Base-by-base conservation (phyloP, 92 coral and sea anemone species). In the Palythoa grandis region DNA sequence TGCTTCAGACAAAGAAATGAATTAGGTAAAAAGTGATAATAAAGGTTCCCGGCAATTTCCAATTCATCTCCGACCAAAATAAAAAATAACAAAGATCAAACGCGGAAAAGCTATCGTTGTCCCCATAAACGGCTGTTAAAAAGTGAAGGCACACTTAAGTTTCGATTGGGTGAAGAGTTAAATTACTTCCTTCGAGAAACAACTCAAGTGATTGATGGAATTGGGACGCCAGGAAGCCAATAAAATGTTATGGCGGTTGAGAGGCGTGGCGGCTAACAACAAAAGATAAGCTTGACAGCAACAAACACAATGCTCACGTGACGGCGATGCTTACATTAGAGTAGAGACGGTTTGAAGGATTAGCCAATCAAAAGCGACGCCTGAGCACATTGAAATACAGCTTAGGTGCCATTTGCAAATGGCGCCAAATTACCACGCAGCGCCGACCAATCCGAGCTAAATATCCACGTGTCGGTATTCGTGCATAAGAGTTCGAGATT, bases 351-450 rank as follows among this genome's bases (percentile, higher is more conserved):
- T 65, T 77, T 88, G 79, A 68, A 80, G 17, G 79, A 79, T 72
- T 72, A 89, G 71, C 98, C 98, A 94, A 94, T 94, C 94, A 94
- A 89, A 74, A 72, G 76, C 79, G 92, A 75, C 68, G 76, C 71
- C 88, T 66, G 74, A 77, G 65, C 86, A 94, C 95, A 94, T 94
- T 93, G 89, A 91, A 92, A 93, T 86, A 83, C 89, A 87, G 95
- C 98, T 92, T 88, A 90, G 98, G 92, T 92, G 98, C 98, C 95
- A 92, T 88, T 92, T 92, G 91, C 95, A 94, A 94, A 92, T 92
- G 98, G 95, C 95, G 95, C 98, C 95, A 94, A 94, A 92, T 94
- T 90, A 92, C 98, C 95, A 92, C 93, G 93, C 94, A 92, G 86
- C 94, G 88, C 88, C 94, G 91, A 94, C 98, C 98, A 94, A 94